Conservation (phyloP, 2,888 invertebrate genomes). For the Drosophila helvetica region DNA sequence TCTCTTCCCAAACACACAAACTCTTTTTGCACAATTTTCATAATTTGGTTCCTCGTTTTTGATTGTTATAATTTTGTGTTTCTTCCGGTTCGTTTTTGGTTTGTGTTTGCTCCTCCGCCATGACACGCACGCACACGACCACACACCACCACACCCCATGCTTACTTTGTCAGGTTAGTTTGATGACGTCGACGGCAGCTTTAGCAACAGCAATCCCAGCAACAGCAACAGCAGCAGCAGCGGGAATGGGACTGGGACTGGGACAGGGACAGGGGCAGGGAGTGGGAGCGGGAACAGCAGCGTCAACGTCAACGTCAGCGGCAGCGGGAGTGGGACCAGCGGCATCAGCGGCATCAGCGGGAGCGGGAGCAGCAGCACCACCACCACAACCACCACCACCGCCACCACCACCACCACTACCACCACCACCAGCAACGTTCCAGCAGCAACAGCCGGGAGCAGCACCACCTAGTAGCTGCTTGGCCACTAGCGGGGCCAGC, state of each 20-base stretch:
- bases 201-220: slow-evolving; percentile 66
- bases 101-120: slow-evolving; percentile 42
- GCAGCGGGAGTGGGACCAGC: slow-evolving; percentile 29
- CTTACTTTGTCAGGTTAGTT: slow-evolving; percentile 83
- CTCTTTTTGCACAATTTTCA: slow-evolving; percentile 1
- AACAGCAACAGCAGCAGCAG: slow-evolving; percentile 40
- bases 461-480: slow-evolving; percentile 47
- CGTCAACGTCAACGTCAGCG: slow-evolving; percentile 19
- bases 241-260: slow-evolving; percentile 37
- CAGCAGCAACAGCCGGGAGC: slow-evolving; percentile 41
- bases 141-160: slow-evolving; percentile 54
- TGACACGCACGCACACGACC: slow-evolving; percentile 41
- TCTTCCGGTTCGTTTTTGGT: slow-evolving; percentile 53
- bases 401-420: slow-evolving; percentile 31
- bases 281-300: slow-evolving; percentile 38
- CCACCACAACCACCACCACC: slow-evolving; percentile 32
- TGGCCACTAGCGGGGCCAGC: slow-evolving; percentile 40
- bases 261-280: slow-evolving; percentile 31
- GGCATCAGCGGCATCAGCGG: slow-evolving; percentile 33
- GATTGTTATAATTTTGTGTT: slow-evolving; percentile 68
- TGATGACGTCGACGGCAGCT: slow-evolving; percentile 82
- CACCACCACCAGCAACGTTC: slow-evolving; percentile 9
- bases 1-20: slow-evolving; percentile 5
- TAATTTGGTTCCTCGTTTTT: slow-evolving; percentile 39
- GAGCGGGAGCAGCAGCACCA: slow-evolving; percentile 27